These are phyloP conservation scores for Hydrotaea cyrtoneurina DNA, from an alignment of 2,888 invertebrate species.

Conservation along the genomic window DNA sequence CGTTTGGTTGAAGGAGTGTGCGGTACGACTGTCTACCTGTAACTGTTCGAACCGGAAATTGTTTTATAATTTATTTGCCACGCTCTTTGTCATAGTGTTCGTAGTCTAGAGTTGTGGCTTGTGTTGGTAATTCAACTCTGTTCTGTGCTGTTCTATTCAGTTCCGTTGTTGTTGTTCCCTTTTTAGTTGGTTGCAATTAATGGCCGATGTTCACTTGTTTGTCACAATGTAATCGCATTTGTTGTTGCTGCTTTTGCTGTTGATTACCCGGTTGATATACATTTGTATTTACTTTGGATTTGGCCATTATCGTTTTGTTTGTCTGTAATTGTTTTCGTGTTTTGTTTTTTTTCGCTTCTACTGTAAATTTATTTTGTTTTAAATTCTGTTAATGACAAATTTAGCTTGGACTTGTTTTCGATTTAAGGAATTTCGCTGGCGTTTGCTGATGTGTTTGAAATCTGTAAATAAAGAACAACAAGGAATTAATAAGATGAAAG, in stretches of 20 bases:
- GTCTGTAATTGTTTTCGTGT: constrained; percentile 15
- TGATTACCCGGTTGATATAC: constrained; percentile 48
- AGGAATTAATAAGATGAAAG: too few species aligned
- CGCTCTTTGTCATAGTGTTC: constrained; percentile 46
- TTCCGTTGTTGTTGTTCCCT: background rate
- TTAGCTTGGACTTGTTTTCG: background rate
- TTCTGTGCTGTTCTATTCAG: constrained; percentile 19
- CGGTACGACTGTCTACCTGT: background rate
- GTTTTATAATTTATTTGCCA: constrained; percentile 39
- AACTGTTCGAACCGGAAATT: constrained; percentile 20
- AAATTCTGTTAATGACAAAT: constrained; percentile 8
- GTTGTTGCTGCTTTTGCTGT: constrained; percentile 54
- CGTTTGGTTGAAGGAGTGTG: background rate
- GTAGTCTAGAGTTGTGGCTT: constrained; percentile 54
- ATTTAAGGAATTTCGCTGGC: background rate
- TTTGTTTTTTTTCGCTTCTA: background rate
- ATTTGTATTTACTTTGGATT: constrained; percentile 51
- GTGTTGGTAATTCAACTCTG: background rate
- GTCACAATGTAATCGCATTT: constrained; percentile 58
- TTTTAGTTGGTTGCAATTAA: constrained; percentile 45
- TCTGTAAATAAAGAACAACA: background rate
- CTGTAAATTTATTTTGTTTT: constrained; percentile 34
- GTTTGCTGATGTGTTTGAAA: constrained; percentile 12
- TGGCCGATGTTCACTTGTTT: constrained; percentile 43
- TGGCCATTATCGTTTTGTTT: constrained; percentile 43